Percentiles rank a stretch among this genome's conserved stretches.
phyloP scores from a whole-genome alignment of 1,140 invertebrate genomes.

The Ganaspis sp. region DNA sequence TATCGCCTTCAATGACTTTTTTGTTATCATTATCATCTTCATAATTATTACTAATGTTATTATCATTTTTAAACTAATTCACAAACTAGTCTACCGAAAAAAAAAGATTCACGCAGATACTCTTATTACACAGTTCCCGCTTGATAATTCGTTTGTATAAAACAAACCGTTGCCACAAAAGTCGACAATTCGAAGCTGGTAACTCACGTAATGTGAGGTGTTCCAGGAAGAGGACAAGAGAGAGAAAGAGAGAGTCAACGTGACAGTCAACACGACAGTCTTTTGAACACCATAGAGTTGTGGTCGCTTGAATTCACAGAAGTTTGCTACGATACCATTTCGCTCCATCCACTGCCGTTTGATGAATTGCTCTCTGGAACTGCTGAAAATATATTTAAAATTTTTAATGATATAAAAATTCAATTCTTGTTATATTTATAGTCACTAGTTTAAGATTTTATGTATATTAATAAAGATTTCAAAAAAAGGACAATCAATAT shows the following conservation, averaged over 20 bases:
- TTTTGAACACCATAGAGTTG: slow-evolving; percentile 77
- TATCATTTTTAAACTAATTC: slow-evolving; percentile 21
- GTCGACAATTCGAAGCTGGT: neutral
- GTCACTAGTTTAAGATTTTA: too few species aligned
- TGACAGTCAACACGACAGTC: slow-evolving; percentile 73
- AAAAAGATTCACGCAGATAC: slow-evolving; percentile 23
- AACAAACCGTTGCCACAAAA: neutral
- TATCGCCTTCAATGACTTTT: neutral
- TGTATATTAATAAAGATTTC: too few species aligned
- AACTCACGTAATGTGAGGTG: slow-evolving; percentile 16
- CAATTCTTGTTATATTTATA: too few species aligned
- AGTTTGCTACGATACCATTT: slow-evolving; percentile 77
- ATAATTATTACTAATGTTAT: neutral
- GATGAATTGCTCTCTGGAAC: slow-evolving; percentile 73
- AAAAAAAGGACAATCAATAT: too few species aligned
- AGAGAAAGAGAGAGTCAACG: slow-evolving; percentile 65
- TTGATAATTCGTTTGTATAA: neutral
- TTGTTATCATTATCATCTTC: neutral
- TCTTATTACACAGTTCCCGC: slow-evolving; percentile 26
- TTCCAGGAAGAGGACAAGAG: slow-evolving; percentile 60
- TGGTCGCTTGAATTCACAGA: slow-evolving; percentile 70
- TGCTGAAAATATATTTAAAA: slow-evolving; percentile 55
- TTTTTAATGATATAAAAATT: neutral
- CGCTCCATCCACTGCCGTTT: slow-evolving; percentile 76
- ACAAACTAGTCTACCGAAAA: slow-evolving; percentile 28